These are phyloP conservation scores for Misgurnus anguillicaudatus DNA, from an alignment of 2,113 vertebrate species.

Conservation along the genomic window DNA sequence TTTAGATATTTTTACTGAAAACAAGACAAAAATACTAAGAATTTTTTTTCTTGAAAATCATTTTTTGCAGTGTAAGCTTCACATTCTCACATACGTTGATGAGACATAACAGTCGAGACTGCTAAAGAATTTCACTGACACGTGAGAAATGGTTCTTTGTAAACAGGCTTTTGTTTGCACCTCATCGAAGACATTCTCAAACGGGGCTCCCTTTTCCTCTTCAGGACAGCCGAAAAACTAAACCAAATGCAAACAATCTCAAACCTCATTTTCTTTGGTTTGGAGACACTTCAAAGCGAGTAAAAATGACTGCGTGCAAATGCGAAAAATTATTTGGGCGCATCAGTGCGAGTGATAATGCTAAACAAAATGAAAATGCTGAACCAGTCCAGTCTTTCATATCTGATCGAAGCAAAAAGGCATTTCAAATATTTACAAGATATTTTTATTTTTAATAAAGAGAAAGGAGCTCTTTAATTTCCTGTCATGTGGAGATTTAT, in stretches of 20 bases:
- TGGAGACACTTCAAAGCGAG: background rate
- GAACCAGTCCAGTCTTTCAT: background rate
- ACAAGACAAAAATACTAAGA: too few relatives aligned
- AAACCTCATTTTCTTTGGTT: background rate
- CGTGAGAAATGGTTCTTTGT: background rate
- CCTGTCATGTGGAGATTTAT: background rate
- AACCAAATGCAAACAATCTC: background rate
- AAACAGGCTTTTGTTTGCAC: constrained; percentile 26
- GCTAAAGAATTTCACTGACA: background rate
- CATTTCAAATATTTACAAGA: background rate
- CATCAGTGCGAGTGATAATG: too few relatives aligned
- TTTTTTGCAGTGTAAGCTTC: too few relatives aligned
- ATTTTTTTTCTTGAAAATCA: too few relatives aligned
- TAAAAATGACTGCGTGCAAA: too few relatives aligned
- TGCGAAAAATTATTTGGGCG: too few relatives aligned
- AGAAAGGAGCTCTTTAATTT: background rate
- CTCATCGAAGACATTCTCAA: constrained; percentile 45
- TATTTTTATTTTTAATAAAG: background rate
- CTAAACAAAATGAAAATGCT: too few relatives aligned
- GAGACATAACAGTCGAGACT: background rate
- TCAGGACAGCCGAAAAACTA: constrained; percentile 1
- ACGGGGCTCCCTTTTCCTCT: background rate
- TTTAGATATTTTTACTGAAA: too few relatives aligned
- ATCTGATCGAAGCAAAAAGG: background rate
- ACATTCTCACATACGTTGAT: background rate